Percentiles rank a stretch among this genome's conserved stretches.
Conservation (phyloP, 2,797 vertebrate genomes). For the Smutsia temminckii region DNA sequence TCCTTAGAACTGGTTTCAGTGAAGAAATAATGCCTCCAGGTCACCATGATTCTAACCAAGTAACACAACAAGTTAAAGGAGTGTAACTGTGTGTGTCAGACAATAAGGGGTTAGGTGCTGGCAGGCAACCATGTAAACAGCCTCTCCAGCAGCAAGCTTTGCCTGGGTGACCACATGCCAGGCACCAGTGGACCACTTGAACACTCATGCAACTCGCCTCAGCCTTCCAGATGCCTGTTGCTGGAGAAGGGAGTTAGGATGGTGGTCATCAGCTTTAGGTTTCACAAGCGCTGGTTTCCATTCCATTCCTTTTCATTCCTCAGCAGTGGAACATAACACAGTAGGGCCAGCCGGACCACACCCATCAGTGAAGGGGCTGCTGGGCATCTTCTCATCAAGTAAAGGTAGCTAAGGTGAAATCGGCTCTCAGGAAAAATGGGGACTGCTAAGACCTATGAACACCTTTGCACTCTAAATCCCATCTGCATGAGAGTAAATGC, state of each 20-base stretch:
- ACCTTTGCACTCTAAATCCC: background rate
- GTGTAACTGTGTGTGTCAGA: background rate
- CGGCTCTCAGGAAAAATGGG: background rate
- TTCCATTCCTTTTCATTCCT: no score
- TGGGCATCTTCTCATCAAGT: background rate
- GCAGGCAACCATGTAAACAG: background rate
- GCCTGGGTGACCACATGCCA: background rate
- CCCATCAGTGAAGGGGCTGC: background rate
- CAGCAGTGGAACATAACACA: no score
- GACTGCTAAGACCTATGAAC: background rate
- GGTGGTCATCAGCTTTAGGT: background rate
- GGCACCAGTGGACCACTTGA: background rate
- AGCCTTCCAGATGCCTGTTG: background rate
- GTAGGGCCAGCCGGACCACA: background rate
- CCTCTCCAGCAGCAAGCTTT: background rate
- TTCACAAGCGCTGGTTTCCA: no score
- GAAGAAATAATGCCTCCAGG: background rate
- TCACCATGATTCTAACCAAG: background rate
- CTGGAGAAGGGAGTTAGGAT: background rate
- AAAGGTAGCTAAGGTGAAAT: background rate
- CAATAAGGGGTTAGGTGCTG: background rate
- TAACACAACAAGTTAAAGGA: rapidly evolving
- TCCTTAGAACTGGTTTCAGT: background rate
- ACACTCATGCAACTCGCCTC: background rate
- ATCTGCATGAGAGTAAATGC: background rate